Evolutionary conservation across 2,113 vertebrate genomes (phyloP), one percentile per base, ranked within the genome.

Genomic region (Regulus satrapa): DNA sequence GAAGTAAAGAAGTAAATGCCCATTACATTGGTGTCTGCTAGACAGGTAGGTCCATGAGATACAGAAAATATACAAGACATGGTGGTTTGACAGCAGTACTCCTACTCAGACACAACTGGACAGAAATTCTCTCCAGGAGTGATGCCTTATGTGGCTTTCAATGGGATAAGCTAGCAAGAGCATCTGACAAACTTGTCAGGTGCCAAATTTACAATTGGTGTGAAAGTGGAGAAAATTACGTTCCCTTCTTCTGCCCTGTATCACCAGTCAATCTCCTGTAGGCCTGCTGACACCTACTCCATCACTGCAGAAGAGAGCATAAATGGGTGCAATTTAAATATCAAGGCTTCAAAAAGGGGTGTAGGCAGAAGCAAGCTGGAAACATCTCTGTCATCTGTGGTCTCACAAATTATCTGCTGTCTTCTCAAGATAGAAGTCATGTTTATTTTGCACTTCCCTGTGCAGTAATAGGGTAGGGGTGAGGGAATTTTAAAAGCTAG

Each of bases 271-370:
- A 7, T 58, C 74, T 93, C 38, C 58, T 4, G 0, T 8, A n/a
- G 61, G 58, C 12, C 41, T 93, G 18, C 58, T 88, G 46, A 89
- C 85, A 91, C 78, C 74, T 82, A 69, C 59, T 75, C 49, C 34
- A 62, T 56, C 87, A 76, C 64, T 36, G 38, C 43, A 52, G 29
- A 62, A 36, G 71, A 20, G 26, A 96, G 17, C 19, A 49, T 85
- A 82, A 95, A 89, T 66, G 63, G 24, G 46, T 77, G 41, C 8
- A 89, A 88, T 95, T 88, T 95, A 79, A 89, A 94, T 88, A 95
- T 79, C 81, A 93, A 89, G 74, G 73, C 66, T 89, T 89, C 59
- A 61, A 91, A 74, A 87, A 69, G 9, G 24, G 12, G 58, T 89
- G 91, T 92, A 89, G 69, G 80, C 80, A 92, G 74, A 92, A 89